A percentile compares a stretch with the other conserved stretches of the same genome.
Evolutionary conservation across 2,888 invertebrate species (phyloP).

Genomic region (Eupithecia insigniata): DNA sequence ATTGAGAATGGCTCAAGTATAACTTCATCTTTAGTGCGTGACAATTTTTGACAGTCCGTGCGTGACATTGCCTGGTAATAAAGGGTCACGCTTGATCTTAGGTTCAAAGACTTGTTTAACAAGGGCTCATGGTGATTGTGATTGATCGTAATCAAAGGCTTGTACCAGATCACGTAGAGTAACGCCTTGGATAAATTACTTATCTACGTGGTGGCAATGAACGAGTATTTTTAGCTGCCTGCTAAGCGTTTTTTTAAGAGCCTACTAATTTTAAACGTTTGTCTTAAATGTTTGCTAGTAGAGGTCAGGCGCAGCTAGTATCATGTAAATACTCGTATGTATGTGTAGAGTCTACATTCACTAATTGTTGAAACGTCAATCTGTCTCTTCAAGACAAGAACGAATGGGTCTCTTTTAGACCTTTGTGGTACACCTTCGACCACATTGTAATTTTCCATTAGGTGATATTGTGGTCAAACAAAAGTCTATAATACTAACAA

Average conservation of each 20-base stretch:
- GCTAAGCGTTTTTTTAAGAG: background rate
- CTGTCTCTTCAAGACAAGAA: no score
- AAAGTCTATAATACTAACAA: no score
- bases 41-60: slow-evolving; percentile 22
- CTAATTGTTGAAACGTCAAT: no score
- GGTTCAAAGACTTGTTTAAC: background rate
- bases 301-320: no score
- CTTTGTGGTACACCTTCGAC: no score
- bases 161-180: slow-evolving; percentile 4
- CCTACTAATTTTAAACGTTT: background rate
- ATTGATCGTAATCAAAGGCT: background rate
- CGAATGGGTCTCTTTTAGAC: no score
- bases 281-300: background rate
- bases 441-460: no score
- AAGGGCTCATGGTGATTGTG: background rate
- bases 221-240: background rate
- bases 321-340: no score
- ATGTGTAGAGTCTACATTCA: no score
- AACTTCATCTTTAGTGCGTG: background rate
- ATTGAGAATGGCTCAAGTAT: no score
- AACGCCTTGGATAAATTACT: background rate
- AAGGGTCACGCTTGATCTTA: no score
- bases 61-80: slow-evolving; percentile 12
- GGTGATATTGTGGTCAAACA: no score
- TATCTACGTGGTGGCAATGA: background rate